phyloP scores from a whole-genome alignment of 2,113 vertebrate genomes.

The Neoarius graeffei region DNA sequence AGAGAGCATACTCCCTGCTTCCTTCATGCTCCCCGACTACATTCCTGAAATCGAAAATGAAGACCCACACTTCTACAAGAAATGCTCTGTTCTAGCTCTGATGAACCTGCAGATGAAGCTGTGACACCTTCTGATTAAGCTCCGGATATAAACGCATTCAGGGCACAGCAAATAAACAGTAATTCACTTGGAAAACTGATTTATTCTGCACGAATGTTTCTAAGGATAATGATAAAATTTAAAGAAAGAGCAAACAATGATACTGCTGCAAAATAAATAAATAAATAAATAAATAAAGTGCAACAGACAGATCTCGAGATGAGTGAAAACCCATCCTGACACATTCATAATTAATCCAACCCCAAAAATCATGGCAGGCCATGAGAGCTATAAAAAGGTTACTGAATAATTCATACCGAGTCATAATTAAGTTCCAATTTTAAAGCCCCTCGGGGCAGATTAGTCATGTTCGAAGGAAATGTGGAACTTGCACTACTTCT shows the following conservation, averaged over 20 bases:
- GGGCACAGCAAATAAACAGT: background rate
- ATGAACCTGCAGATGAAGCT: background rate
- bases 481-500: constrained; percentile 28
- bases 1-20: background rate
- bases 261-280: background rate
- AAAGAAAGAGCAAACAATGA: background rate
- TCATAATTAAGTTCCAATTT: constrained; percentile 51
- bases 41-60: background rate
- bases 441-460: constrained; percentile 34
- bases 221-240: background rate
- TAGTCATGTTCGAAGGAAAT: constrained; percentile 39
- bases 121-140: background rate
- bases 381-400: constrained; percentile 40
- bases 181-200: background rate
- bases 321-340: background rate
- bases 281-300: too few relatives aligned
- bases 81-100: background rate
- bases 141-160: background rate
- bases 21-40: background rate
- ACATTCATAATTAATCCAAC: constrained; percentile 45
- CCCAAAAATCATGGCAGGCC: constrained; percentile 31
- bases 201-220: background rate
- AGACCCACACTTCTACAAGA: background rate
- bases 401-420: constrained; percentile 48
- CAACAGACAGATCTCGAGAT: constrained; percentile 1